These are phyloP conservation scores for Tachyglossus aculeatus DNA, from an alignment of 2,797 vertebrate species.

Conservation along the genomic window DNA sequence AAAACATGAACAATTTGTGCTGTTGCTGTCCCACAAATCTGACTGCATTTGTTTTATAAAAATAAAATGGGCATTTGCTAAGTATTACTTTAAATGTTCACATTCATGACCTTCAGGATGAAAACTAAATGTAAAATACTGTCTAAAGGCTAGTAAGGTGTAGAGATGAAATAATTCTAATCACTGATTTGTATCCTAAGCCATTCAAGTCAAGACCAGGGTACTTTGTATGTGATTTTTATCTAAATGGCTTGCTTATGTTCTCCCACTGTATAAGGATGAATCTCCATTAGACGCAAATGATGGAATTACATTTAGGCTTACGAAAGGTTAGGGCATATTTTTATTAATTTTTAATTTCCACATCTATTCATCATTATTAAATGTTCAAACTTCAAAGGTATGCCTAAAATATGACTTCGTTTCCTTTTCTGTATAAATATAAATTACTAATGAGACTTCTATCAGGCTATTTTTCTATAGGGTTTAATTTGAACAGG, in stretches of 20 bases:
- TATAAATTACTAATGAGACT: not conserved
- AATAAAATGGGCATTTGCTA: not conserved
- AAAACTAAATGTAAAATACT: constrained; percentile 22
- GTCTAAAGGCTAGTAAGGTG: constrained; percentile 8
- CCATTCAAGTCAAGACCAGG: constrained; percentile 40
- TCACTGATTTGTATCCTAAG: constrained; percentile 10
- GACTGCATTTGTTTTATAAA: constrained; percentile 9
- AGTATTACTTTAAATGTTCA: constrained; percentile 5
- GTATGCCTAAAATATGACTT: not conserved
- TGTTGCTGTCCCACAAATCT: constrained; percentile 22
- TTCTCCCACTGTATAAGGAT: not conserved
- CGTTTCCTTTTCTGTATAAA: not conserved
- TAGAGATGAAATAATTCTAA: constrained; percentile 23
- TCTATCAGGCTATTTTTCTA: too few species aligned
- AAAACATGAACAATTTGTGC: constrained; percentile 1
- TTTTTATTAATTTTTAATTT: constrained; percentile 16
- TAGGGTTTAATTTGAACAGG: too few species aligned
- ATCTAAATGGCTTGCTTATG: constrained; percentile 48
- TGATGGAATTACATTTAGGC: constrained; percentile 5
- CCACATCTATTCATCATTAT: not conserved
- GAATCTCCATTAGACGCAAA: constrained; percentile 30
- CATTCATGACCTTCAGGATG: not conserved
- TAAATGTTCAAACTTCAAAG: not conserved
- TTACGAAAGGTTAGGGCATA: not conserved
- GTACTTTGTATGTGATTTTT: constrained; percentile 2